phyloP scores from a whole-genome alignment of 2,888 invertebrate genomes.

The Zaprionus obscuricornis region DNA sequence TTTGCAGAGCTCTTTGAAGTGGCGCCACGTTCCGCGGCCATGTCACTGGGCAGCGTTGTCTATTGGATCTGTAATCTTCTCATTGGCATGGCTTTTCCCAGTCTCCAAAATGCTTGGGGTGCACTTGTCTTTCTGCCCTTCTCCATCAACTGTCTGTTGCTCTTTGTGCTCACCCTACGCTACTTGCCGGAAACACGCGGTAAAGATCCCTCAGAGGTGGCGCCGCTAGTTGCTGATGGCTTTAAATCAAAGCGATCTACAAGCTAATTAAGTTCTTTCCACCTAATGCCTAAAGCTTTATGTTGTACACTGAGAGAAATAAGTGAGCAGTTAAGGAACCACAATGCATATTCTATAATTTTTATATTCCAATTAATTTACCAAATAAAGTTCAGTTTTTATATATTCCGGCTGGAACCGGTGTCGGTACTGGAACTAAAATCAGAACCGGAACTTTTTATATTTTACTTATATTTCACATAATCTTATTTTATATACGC shows the following conservation, averaged over 20 bases:
- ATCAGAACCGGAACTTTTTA: too few species aligned
- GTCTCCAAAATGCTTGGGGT: conserved; percentile 86
- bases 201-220: conserved; percentile 86
- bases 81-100: conserved; percentile 89
- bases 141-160: conserved; percentile 82
- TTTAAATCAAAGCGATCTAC: conserved; percentile 84
- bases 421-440: too few species aligned
- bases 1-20: conserved; percentile 90
- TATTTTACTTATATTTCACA: too few species aligned
- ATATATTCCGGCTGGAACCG: too few species aligned
- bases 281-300: conserved; percentile 4
- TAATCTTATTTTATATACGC: too few species aligned
- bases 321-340: conserved; percentile 17
- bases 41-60: conserved; percentile 92
- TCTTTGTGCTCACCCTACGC: conserved; percentile 84
- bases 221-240: conserved; percentile 86
- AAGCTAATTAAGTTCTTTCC: too few species aligned
- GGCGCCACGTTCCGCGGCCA: conserved; percentile 91
- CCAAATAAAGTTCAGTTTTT: too few species aligned
- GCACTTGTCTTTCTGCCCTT: conserved; percentile 90
- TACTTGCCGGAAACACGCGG: conserved; percentile 91
- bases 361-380: too few species aligned
- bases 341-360: too few species aligned
- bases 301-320: conserved; percentile 17
- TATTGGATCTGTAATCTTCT: conserved; percentile 95